These are phyloP conservation scores for Pandion haliaetus DNA, from an alignment of 2,113 vertebrate species.

Conservation along the genomic window DNA sequence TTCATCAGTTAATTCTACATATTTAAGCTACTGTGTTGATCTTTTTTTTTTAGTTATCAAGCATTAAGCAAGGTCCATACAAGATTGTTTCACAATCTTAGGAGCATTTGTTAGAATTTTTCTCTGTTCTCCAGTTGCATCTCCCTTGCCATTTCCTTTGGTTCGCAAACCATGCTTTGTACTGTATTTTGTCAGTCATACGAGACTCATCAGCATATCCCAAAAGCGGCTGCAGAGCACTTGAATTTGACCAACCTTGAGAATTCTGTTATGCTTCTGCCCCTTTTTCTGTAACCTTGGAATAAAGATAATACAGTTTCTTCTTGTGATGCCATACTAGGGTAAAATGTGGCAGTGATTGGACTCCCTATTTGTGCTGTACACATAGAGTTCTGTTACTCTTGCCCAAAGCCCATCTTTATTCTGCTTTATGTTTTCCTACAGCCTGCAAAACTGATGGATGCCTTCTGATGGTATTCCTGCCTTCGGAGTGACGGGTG, in stretches of 20 bases:
- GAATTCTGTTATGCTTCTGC: not conserved
- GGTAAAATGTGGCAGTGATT: not conserved
- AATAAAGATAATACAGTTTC: not conserved
- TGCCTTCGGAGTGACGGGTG: not conserved
- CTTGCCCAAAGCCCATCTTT: not conserved
- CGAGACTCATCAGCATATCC: not conserved
- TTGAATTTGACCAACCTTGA: not conserved
- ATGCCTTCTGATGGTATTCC: not conserved
- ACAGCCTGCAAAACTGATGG: not conserved
- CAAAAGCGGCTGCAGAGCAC: not conserved
- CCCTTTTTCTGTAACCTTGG: not conserved
- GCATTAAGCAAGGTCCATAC: not conserved
- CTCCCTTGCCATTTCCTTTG: not conserved
- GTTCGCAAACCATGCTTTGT: not conserved
- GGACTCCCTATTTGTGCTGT: not conserved
- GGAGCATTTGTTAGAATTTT: not conserved
- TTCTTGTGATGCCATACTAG: fast-evolving
- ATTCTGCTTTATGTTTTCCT: not conserved
- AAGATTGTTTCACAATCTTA: not conserved
- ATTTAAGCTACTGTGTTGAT: not conserved
- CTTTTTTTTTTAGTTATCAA: not conserved
- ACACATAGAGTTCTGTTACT: not conserved
- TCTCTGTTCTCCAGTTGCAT: not conserved
- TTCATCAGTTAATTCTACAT: not conserved
- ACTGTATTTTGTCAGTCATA: not conserved